Base-by-base conservation (phyloP, 2,888 invertebrate species). In the Dynastes tityus region DNA sequence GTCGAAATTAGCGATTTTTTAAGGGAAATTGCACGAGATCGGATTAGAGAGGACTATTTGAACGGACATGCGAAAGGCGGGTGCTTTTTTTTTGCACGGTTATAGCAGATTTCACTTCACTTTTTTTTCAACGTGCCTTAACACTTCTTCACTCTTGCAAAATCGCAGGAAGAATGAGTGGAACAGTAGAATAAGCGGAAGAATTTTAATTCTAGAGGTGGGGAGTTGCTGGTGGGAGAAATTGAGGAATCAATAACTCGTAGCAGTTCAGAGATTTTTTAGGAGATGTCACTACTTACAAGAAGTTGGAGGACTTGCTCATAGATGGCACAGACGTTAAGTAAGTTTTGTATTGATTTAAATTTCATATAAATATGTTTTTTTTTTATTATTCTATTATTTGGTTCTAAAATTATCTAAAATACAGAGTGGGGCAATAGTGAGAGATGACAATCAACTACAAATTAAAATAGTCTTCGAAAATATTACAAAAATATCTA, bases 201-300 rank as follows among this genome's bases (percentile, higher is more conserved):
- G 63, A 2, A 32, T 63, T 63, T 27, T 32, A 63, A 63, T 63
- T 63, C 32, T n/a, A 32, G 32, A 63, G 63, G 29, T 63, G 63
- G 27, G 32, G n/a, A 1, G 1, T 9, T 13, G 55, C 22, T 6
- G 22, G 22, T 58, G 55, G 29, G 29, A 63, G 27, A 27, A 63
- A 27, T 61, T 27, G 6, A 61, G n/a, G n/a, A n/a, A 22, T 55
- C 55, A 16, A 45, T 45, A 45, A 45, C 45, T 45, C 45, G 45
- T 45, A 45, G 8, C 45, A 45, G 9, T 45, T 45, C 11, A 8
- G 11, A 45, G 2, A 45, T 11, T 45, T 1, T 1, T 2, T 1
- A 8, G 1, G 8, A 11, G 45, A 45, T 45, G 45, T 45, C 45
- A 8, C 45, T 45, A 58, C 22, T 1, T 5, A 2, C 0, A 22